A percentile compares a stretch with the other conserved stretches of the same genome.
Conservation (phyloP, 2,888 invertebrate species). For the Melanostoma mellinum region DNA sequence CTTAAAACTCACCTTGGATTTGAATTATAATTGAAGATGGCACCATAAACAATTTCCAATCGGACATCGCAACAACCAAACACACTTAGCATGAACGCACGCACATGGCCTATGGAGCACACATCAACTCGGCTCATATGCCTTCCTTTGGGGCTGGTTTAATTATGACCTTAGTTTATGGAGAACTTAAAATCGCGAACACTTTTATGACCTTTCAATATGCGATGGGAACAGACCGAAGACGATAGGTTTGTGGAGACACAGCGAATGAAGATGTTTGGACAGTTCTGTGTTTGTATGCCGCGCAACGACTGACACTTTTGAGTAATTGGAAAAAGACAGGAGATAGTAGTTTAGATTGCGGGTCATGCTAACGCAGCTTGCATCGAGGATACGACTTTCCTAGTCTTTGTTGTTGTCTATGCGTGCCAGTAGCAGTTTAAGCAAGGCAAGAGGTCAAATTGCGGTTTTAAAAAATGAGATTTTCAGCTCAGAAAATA, state of each 20-base stretch:
- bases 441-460: no score
- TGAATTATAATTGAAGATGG: conserved; percentile 72
- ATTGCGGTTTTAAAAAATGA: no score
- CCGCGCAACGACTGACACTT: conserved; percentile 7
- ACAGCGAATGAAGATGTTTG: conserved; percentile 61
- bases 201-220: conserved; percentile 63
- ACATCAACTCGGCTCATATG: conserved; percentile 1
- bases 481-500: no score
- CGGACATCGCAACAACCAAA: conserved; percentile 68
- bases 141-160: conserved; percentile 46
- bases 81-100: conserved; percentile 69
- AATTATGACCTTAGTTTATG: conserved; percentile 70
- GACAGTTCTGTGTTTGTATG: conserved; percentile 7
- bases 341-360: conserved; percentile 59
- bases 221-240: background rate
- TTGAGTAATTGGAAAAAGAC: conserved; percentile 60
- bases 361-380: background rate
- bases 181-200: conserved; percentile 56
- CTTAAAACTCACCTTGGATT: conserved; percentile 62
- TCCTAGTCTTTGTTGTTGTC: no score
- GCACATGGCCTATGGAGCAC: conserved; percentile 44
- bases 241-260: background rate
- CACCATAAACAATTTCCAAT: conserved; percentile 69
- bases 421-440: no score
- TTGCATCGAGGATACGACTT: background rate